Evolutionary conservation across 1,140 invertebrate species (phyloP), one percentile per base, ranked within the genome.

Genomic region (Magallana ariakensis): DNA sequence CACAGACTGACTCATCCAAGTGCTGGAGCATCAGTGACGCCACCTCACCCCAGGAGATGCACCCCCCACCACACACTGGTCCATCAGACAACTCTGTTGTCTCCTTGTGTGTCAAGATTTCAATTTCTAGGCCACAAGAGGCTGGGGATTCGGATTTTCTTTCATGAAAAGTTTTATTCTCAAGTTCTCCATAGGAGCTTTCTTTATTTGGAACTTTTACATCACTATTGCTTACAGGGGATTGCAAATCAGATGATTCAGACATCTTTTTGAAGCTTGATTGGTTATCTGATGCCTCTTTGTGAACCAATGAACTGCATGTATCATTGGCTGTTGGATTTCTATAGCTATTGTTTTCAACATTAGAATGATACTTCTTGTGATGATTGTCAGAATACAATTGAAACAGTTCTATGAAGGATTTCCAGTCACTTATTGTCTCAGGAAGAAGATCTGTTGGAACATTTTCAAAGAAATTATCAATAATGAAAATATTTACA

Each of bases 21-120:
- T 87, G 82, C 13, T 88, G 82, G 22, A 90, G 82, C 83, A 91
- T 84, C 22, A 92, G 87, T 54, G 82, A 58, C 11, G 89, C 87
- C 8, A 91, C 70, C 33, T 80, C 87, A 56, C 88, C 83, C 90
- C 89, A 91, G 1, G 85, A 88, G 11, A 88, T 88, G 80, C 13
- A 83, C 26, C 46, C 22, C 46, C 15, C 70, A 19, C 22, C 15
- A 56, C 84, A 85, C 7, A 8, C 33, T 46, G 33, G 33, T 46
- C 33, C 33, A 46, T 46, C 33, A 5, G 15, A 62, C 2, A 62
- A 16, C 60, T 62, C 54, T 57, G 53, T 80, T 16, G 15, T 46
- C 10, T 11, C 70, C 13, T 80, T 80, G 26, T 70, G 60, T 16
- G 60, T 16, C 8, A 62, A 15, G 19, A 2, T 62, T 7, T 62